A percentile compares a stretch with the other conserved stretches of the same genome.
phyloP scores from a whole-genome alignment of 2,888 invertebrate species.

The Meliscaeva auricollis region DNA sequence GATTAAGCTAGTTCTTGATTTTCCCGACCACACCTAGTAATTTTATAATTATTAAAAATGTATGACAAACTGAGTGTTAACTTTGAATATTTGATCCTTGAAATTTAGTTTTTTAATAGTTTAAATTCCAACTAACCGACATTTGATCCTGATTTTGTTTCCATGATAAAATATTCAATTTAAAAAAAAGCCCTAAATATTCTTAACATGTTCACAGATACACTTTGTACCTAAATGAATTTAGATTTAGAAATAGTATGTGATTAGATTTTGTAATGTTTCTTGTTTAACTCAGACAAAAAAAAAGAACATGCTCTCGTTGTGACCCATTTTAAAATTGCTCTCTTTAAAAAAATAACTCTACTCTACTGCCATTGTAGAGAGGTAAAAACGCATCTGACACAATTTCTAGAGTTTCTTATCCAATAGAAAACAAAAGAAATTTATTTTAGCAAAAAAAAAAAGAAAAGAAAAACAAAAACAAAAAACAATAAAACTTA shows the following conservation, averaged over 20 bases:
- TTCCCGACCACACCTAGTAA: too few species aligned
- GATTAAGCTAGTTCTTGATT: too few species aligned
- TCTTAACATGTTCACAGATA: background rate
- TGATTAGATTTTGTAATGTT: background rate
- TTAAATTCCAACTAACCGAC: background rate
- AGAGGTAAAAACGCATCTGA: constrained; percentile 7
- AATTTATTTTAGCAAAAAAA: background rate
- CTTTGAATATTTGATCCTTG: background rate
- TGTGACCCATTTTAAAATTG: constrained; percentile 25
- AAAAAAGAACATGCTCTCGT: background rate
- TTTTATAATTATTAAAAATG: too few species aligned
- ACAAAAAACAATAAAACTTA: constrained; percentile 84
- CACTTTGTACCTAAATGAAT: constrained; percentile 2
- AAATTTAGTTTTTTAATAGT: background rate
- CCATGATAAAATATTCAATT: background rate
- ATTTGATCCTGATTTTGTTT: constrained; percentile 12
- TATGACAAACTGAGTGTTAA: too few species aligned
- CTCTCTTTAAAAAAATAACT: background rate
- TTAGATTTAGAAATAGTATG: background rate
- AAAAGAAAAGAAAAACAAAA: background rate
- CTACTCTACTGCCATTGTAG: background rate
- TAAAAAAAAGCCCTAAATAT: background rate
- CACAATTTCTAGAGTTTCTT: constrained; percentile 5
- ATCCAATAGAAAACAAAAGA: background rate
- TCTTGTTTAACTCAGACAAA: background rate